These are phyloP conservation scores for Crypturellus undulatus DNA, from an alignment of 2,113 vertebrate species.

Conservation along the genomic window DNA sequence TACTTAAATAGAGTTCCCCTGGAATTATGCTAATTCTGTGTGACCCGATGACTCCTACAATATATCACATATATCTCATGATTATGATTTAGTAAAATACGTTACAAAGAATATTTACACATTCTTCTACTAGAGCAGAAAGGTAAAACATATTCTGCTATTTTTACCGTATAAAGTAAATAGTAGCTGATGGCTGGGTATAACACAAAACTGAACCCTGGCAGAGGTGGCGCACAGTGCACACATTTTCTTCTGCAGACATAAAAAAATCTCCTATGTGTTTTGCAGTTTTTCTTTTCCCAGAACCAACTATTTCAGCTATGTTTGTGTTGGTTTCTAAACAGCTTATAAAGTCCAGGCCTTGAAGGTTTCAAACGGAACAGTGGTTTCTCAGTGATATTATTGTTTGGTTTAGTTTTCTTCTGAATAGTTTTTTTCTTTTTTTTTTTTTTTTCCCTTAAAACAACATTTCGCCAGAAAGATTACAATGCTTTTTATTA, in stretches of 20 bases:
- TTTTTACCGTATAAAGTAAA: not conserved
- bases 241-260: not conserved
- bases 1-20: not conserved
- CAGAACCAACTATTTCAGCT: slow-evolving; percentile 26
- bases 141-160: not conserved
- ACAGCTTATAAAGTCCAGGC: slow-evolving; percentile 38
- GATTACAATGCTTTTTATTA: not conserved
- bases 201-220: not conserved
- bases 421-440: not conserved
- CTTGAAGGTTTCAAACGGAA: slow-evolving; percentile 36
- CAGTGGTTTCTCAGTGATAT: not conserved
- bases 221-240: not conserved
- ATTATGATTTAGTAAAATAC: not conserved
- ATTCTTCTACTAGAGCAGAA: not conserved
- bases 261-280: not conserved
- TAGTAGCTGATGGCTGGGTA: not conserved
- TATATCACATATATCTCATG: not conserved
- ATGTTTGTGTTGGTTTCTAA: slow-evolving; percentile 61
- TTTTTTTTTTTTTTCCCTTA: slow-evolving; percentile 15
- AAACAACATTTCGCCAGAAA: slow-evolving; percentile 66
- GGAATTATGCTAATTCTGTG: not conserved
- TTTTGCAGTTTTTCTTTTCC: slow-evolving; percentile 47
- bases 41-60: not conserved
- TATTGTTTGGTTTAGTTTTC: slow-evolving; percentile 24
- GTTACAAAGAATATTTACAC: not conserved